Conservation (phyloP, 2,797 vertebrate species). For the Acanthopagrus latus region DNA sequence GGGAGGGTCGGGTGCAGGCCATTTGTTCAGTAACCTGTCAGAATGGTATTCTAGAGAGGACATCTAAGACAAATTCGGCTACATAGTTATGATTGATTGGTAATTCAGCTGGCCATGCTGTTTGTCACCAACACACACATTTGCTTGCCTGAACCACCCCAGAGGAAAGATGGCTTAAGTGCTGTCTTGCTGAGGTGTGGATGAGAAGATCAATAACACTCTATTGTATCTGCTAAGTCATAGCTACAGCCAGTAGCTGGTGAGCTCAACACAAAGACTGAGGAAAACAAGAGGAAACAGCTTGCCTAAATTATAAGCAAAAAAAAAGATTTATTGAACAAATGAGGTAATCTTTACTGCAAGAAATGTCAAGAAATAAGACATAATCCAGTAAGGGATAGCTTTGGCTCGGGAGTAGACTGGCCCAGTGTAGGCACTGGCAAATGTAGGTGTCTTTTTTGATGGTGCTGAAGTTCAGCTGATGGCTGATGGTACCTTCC, state of each 20-base stretch:
- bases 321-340: too few species aligned
- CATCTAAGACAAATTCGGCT: neutral
- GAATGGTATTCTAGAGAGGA: slow-evolving; percentile 8
- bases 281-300: neutral
- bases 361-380: too few species aligned
- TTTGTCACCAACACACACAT: slow-evolving; percentile 12
- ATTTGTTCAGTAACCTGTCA: slow-evolving; percentile 32
- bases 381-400: too few species aligned
- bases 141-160: neutral
- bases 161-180: neutral
- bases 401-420: too few species aligned
- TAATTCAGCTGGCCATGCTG: slow-evolving; percentile 6
- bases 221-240: neutral
- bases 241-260: neutral
- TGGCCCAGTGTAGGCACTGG: too few species aligned
- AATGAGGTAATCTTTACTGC: too few species aligned
- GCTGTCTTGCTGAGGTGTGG: neutral
- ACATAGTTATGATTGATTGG: neutral
- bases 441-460: too few species aligned
- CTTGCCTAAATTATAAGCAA: neutral
- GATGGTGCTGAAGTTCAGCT: too few species aligned
- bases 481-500: too few species aligned
- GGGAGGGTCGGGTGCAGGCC: slow-evolving; percentile 18
- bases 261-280: slow-evolving; percentile 3
- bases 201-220: neutral